Conservation (phyloP, 2,888 invertebrate genomes). For the Xestia xanthographa region DNA sequence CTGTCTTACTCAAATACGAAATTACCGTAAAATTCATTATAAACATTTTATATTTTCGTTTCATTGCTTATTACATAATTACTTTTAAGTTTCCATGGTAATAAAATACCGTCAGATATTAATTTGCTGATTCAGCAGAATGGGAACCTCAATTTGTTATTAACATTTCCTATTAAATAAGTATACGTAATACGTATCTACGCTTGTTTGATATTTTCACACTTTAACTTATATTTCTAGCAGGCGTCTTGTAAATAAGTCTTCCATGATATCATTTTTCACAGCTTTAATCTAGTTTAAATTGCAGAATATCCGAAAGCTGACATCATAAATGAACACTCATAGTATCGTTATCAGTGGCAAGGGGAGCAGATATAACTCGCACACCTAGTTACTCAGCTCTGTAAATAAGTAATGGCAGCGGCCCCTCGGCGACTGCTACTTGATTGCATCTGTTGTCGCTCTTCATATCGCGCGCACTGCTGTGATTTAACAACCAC, state of each 20-base stretch:
- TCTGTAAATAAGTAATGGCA: constrained; percentile 71
- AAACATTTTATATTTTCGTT: constrained; percentile 39
- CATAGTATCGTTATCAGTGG: constrained; percentile 57
- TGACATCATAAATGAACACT: constrained; percentile 60
- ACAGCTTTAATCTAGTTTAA: constrained; percentile 48
- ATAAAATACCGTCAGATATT: constrained; percentile 29
- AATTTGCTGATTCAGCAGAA: constrained; percentile 50
- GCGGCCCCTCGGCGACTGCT: constrained; percentile 72
- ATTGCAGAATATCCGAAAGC: constrained; percentile 53
- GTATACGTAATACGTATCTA: background rate
- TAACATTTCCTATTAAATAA: background rate
- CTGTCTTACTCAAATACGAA: constrained; percentile 74
- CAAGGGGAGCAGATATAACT: constrained; percentile 64
- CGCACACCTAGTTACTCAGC: constrained; percentile 66
- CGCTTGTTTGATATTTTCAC: constrained; percentile 27
- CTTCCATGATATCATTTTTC: constrained; percentile 40
- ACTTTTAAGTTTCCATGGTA: constrained; percentile 37
- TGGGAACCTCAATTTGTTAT: background rate
- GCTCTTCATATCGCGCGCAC: constrained; percentile 80
- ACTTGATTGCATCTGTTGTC: constrained; percentile 79
- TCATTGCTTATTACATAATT: constrained; percentile 40
- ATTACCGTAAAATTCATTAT: constrained; percentile 78
- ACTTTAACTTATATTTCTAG: constrained; percentile 17
- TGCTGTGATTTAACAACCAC: constrained; percentile 83
- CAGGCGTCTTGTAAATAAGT: constrained; percentile 26